Evolutionary conservation across 2,888 invertebrate species (phyloP), one percentile per base, ranked within the genome.

Genomic region (Candidula unifasciata): DNA sequence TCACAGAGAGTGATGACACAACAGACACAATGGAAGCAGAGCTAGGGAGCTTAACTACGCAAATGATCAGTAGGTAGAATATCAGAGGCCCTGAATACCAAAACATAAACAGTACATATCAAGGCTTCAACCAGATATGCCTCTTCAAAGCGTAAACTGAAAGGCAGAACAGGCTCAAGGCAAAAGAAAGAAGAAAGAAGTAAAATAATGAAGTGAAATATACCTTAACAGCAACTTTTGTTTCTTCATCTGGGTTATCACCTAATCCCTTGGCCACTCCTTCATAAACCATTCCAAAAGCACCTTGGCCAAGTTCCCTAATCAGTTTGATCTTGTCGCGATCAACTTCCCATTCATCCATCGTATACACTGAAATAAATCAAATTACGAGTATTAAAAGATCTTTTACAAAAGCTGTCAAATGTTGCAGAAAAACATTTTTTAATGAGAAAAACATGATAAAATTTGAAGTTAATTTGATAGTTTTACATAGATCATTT

Each of bases 341-440:
- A 52, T 90, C 89, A 30, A 98, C 96, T 94, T 99, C 99, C 98
- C 99, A 99, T 91, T 98, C 98, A 94, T 99, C 99, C 27, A 95
- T 95, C 57, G 95, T 94, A 92, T 96, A 96, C 54, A 93, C 93
- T 93, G 89, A 16, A 74, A 74, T 33, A 74, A 13, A 30, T 68
- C 27, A n/a, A 27, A 68, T 64, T 6, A 13, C 27, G 44, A 24
- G 5, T 60, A 21, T 18, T 24, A 60, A 24, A 60, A 24, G 18
- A 60, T 60, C 24, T n/a, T n/a, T 60, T 13, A 60, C n/a, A 60
- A 21, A 60, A 60, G n/a, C 8, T 60, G 60, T 18, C 60, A 3
- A 60, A 60, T 60, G 60, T 24, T 24, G 5, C 10, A 21, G n/a
- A n/a, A 60, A 21, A 18, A 18, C 3, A 44, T 60, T 24, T 3